These are phyloP conservation scores for Stomatorhinus ivindoensis DNA, from an alignment of 2,113 vertebrate genomes.

Conservation along the genomic window DNA sequence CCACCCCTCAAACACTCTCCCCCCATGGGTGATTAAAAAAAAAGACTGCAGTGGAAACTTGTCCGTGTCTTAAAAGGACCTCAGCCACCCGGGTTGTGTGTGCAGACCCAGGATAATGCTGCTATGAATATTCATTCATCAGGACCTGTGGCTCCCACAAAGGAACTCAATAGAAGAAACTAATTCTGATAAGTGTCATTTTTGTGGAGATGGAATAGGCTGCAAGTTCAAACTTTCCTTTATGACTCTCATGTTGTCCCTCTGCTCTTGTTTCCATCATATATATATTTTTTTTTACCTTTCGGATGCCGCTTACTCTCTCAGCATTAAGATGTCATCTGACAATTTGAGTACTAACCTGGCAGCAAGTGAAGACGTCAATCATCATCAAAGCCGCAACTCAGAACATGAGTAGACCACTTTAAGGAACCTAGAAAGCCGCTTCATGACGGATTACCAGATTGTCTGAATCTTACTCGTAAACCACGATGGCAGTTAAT, in stretches of 20 bases:
- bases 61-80: conserved; percentile 7
- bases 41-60: background rate
- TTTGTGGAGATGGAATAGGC: background rate
- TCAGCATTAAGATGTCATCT: background rate
- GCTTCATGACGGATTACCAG: background rate
- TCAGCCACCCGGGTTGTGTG: background rate
- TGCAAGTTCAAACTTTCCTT: background rate
- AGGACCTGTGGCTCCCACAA: background rate
- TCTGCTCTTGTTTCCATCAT: background rate
- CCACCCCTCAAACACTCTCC: background rate
- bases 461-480: background rate
- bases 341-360: background rate
- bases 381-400: background rate
- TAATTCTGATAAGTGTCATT: background rate
- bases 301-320: background rate
- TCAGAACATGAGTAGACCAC: background rate
- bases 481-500: background rate
- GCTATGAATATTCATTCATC: conserved; percentile 9
- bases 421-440: background rate
- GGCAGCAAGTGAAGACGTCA: background rate
- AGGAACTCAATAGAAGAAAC: background rate
- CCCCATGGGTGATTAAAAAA: background rate
- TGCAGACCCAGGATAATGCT: background rate
- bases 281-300: background rate
- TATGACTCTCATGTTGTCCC: background rate